phyloP scores from a whole-genome alignment of 2,113 vertebrate species.

The Microcebus ravelobensis region DNA sequence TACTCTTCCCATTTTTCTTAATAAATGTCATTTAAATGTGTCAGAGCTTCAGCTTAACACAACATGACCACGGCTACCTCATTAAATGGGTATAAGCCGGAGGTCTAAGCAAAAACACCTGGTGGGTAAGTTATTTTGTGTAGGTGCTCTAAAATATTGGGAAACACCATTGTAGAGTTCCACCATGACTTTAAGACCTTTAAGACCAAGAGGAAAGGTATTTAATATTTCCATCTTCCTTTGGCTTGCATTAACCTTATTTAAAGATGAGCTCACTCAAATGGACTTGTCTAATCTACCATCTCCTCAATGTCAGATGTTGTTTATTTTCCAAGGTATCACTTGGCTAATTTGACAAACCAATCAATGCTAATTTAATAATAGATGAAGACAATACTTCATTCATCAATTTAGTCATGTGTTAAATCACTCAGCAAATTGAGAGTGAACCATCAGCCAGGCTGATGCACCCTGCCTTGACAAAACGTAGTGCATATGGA shows the following conservation, averaged over 20 bases:
- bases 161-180: background rate
- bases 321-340: constrained; percentile 41
- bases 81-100: background rate
- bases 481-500: background rate
- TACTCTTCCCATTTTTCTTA: background rate
- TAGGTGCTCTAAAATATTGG: background rate
- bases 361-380: constrained; percentile 47
- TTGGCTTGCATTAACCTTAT: background rate
- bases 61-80: background rate
- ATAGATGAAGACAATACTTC: constrained; percentile 16
- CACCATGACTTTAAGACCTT: background rate
- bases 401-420: background rate
- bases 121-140: background rate
- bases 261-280: background rate
- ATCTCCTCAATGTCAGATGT: background rate
- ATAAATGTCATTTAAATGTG: constrained; percentile 14
- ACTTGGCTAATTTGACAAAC: background rate
- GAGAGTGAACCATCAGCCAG: background rate
- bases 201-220: background rate
- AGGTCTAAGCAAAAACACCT: background rate
- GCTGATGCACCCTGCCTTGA: background rate
- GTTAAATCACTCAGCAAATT: constrained; percentile 41
- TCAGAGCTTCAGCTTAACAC: background rate
- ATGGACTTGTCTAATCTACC: background rate
- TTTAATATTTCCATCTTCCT: background rate